Evolutionary conservation across 2,888 invertebrate genomes (phyloP), one percentile per base, ranked within the genome.

Genomic region (Ornithoptera priamus): DNA sequence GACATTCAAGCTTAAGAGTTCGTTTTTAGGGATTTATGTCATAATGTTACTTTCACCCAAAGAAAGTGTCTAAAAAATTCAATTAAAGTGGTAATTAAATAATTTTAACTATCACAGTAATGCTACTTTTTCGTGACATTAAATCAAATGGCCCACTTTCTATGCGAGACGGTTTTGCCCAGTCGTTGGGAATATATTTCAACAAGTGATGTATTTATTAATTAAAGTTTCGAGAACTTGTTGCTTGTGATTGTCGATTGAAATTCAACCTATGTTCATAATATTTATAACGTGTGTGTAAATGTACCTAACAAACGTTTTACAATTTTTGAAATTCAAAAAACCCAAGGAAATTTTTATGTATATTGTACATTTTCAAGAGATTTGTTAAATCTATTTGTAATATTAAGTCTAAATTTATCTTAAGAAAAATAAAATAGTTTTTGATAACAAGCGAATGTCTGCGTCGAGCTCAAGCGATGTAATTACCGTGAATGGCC

Each of bases 401-500:
- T 50, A 50, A 18, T 50, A 5, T 17, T 12, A 15, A 50, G 50
- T 17, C 18, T 50, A 18, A 50, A 50, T 15, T 15, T 4, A 17
- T 5, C 15, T 50, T 15, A 50, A 17, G 50, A 50, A 50, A 50
- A 50, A 50, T 5, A 50, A 50, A 50, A 50, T 5, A 15, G 50
- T 18, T 15, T 53, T 46, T 30, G n/a, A 12, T 58, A 58, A 65
- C 57, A 65, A 20, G 20, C 22, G 24, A 20, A 39, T 22, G 39
- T 42, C 58, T 20, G 58, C 58, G 15, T 17, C 65, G 65, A 12
- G 20, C 24, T 42, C 58, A 22, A 17, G 15, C 46, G 58, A 58
- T 58, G 58, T 70, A 67, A 67, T 70, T 70, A 70, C 62, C 59
- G 60, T 56, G 63, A 63, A 70, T 66, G 58, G 67, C 42, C 65